A percentile compares a stretch with the other conserved stretches of the same genome.
Conservation (phyloP, 2,797 vertebrate species). For the Fratercula arctica region DNA sequence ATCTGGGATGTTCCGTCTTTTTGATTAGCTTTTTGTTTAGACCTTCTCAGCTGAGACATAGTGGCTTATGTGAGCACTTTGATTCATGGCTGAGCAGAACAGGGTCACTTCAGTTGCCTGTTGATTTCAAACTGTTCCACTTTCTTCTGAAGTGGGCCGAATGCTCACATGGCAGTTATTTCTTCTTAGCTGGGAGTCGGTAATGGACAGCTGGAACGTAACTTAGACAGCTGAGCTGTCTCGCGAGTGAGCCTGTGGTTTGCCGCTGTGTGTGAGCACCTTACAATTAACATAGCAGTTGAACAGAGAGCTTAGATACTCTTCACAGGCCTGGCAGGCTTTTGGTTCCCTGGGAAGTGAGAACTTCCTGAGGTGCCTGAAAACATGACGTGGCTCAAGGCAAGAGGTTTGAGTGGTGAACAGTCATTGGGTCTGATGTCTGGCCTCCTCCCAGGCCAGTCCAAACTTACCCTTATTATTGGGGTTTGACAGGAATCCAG, state of each 20-base stretch:
- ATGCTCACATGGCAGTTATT: neutral
- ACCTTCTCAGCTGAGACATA: neutral
- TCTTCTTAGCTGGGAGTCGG: neutral
- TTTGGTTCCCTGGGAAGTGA: neutral
- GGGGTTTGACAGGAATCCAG: neutral
- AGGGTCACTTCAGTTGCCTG: neutral
- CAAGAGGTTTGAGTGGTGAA: neutral
- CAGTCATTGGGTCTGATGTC: neutral
- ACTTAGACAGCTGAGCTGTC: neutral
- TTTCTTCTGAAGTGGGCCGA: neutral
- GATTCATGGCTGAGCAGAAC: neutral
- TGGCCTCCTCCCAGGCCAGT: neutral
- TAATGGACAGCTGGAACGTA: neutral
- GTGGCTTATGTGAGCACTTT: rapidly evolving
- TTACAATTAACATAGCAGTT: neutral
- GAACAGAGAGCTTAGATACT: neutral
- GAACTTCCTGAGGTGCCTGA: neutral
- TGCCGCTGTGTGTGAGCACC: neutral
- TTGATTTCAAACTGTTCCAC: neutral
- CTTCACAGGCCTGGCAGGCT: neutral
- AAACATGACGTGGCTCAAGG: neutral
- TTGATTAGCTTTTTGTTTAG: neutral
- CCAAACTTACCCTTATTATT: neutral
- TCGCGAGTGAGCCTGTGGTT: neutral
- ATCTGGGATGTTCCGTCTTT: neutral